phyloP scores from a whole-genome alignment of 1,140 invertebrate species.

The Drosophila nigromelanica region DNA sequence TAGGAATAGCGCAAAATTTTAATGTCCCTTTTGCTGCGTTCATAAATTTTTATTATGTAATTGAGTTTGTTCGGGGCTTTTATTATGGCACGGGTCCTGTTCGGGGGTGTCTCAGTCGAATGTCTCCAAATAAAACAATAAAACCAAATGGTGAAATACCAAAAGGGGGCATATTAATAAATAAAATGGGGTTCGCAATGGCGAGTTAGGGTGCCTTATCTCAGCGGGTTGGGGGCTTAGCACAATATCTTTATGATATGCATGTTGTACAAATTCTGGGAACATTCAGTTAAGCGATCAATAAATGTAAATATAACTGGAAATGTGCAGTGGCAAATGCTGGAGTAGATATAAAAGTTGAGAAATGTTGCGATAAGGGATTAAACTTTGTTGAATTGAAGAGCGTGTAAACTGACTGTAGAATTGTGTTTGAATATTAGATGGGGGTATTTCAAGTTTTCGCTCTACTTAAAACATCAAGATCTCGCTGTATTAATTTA shows the following conservation, averaged over 20 bases:
- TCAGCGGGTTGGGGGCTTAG: background rate
- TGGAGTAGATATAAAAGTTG: background rate
- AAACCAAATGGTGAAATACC: conserved; percentile 64
- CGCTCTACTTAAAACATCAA: too few relatives aligned
- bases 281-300: conserved; percentile 11
- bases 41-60: conserved; percentile 80
- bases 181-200: conserved; percentile 46
- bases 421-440: background rate
- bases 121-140: conserved; percentile 73
- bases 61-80: conserved; percentile 57
- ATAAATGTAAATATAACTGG: conserved; percentile 32
- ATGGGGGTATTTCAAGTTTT: background rate
- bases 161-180: conserved; percentile 54
- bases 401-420: conserved; percentile 4
- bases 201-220: background rate
- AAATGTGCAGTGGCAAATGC: conserved; percentile 9
- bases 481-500: too few relatives aligned
- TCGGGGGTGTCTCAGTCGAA: conserved; percentile 44
- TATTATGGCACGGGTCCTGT: conserved; percentile 19
- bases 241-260: conserved; percentile 23
- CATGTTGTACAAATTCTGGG: conserved; percentile 22
- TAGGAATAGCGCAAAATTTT: conserved; percentile 47
- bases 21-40: conserved; percentile 61
- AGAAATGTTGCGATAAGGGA: background rate
- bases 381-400: background rate